Base-by-base conservation (phyloP, 2,113 vertebrate species). In the Australoheros scitulus region DNA sequence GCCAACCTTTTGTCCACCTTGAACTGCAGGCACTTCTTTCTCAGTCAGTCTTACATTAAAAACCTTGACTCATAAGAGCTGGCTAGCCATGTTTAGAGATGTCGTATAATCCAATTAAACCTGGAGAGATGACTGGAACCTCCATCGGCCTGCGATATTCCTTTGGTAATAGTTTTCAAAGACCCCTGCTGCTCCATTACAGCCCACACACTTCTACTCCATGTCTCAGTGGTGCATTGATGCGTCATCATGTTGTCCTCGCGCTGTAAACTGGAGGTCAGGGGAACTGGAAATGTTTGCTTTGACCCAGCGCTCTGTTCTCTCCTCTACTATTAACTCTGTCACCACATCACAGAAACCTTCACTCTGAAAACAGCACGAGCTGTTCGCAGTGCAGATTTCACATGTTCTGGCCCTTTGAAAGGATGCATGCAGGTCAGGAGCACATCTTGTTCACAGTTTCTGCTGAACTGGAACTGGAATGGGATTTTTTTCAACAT, bases 211-310 rank as follows among this genome's bases (percentile, higher is more conserved):
- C 75, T 50, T 22, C 5, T 32, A 75, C 52, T 61, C 59, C 47
- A 11, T 26, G 68, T 85, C 81, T 82, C 76, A 43, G 61, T 56
- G 76, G 80, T 82, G 82, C 83, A 83, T 34, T 18, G 80, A 63
- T 77, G 87, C 82, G 13, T 91, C 87, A 89, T 75, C n/a, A 50
- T 80, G 80, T 82, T 79, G 84, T 86, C 70, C 84, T 79, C 61
- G 1, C 17, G 11, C 77, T 75, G 58, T 79, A 38, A 76, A 65
- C 56, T 24, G 43, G 56, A 86, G 87, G 86, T 87, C 76, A 90
- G 74, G 63, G 59, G 52, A 87, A 65, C 80, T 81, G 24, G 8
- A 83, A 81, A 72, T 83, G 84, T 85, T 85, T 86, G 76, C 77
- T 52, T 76, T 78, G 87, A 79, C 86, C 78, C 77, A 11, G 61